phyloP scores from a whole-genome alignment of 2,797 vertebrate species.

The Otolemur crassicaudatus region DNA sequence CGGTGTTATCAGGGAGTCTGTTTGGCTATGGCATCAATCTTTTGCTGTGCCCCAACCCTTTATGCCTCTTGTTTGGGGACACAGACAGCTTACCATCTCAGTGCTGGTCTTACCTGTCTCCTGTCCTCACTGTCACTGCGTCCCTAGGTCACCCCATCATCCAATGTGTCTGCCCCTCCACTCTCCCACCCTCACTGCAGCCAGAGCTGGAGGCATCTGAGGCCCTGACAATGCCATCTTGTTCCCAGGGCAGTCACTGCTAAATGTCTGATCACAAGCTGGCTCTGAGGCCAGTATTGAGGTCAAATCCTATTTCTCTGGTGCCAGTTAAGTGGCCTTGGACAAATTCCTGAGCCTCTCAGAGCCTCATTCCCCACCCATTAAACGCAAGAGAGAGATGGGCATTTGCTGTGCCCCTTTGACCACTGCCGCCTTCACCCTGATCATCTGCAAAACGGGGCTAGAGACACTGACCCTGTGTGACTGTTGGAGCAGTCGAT shows the following conservation, averaged over 20 bases:
- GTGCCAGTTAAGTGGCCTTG: neutral
- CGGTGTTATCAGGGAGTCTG: neutral
- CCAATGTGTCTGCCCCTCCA: neutral
- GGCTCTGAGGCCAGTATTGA: neutral
- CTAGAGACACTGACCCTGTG: accelerated
- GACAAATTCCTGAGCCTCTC: neutral
- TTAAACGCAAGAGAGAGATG: neutral
- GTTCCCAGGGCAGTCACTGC: neutral
- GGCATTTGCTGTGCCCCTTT: accelerated
- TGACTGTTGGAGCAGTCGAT: neutral
- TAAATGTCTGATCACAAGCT: neutral
- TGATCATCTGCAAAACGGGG: neutral
- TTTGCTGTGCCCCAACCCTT: neutral
- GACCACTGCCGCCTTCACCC: accelerated
- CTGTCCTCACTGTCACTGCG: accelerated
- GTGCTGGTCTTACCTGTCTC: neutral
- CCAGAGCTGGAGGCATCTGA: neutral
- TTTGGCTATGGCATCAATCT: no score
- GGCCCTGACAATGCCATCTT: neutral
- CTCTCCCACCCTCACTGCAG: neutral
- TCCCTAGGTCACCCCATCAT: neutral
- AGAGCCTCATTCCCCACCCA: neutral
- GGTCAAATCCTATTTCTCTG: neutral
- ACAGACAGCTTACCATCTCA: neutral
- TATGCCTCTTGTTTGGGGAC: accelerated